Base-by-base conservation (phyloP, 1,140 invertebrate genomes). In the Palaemon carinicauda region DNA sequence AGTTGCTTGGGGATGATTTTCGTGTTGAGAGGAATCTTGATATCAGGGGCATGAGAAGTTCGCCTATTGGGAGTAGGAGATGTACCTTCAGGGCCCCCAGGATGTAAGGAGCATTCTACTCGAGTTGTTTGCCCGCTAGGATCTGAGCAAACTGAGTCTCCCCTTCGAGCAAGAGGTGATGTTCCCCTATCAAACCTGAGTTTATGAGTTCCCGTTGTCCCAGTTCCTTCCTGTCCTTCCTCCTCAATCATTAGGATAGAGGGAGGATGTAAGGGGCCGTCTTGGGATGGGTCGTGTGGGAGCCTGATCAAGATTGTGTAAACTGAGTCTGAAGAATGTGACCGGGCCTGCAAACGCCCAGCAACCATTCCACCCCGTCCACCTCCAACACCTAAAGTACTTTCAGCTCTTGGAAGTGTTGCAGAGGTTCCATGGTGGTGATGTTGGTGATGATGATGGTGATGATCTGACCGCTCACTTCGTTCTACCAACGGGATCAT, bases 291-390 rank as follows among this genome's bases (percentile, higher is more conserved):
- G 50, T 89, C 90, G 56, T 91, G 91, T 1, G 97, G 97, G 88
- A 98, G 92, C 89, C 95, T 93, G 89, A 98, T 98, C 82, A 98
- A 91, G 90, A 98, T 98, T 77, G 97, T 98, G 93, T 98, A 98
- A 10, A 98, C 91, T 9, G 91, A 91, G 82, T 92, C 92, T 60
- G 91, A 89, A 1, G 90, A 91, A 50, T 90, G 88, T 19, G 90
- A 90, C 2, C 90, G 92, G 91, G 84, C 92, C 84, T 90, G 91
- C 91, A 82, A 91, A 84, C 33, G 91, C 90, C 89, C 93, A 90
- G 89, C 92, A 90, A 85, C 88, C 90, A 90, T 87, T 89, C 91
- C 90, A 73, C 75, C 29, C 89, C 91, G 90, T 50, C 80, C 41
- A 24, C 82, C 75, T 41, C 52, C 78, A 19, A 73, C 80, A 81